Conservation (phyloP, 2,113 vertebrate species). For the Anhinga rufa region DNA sequence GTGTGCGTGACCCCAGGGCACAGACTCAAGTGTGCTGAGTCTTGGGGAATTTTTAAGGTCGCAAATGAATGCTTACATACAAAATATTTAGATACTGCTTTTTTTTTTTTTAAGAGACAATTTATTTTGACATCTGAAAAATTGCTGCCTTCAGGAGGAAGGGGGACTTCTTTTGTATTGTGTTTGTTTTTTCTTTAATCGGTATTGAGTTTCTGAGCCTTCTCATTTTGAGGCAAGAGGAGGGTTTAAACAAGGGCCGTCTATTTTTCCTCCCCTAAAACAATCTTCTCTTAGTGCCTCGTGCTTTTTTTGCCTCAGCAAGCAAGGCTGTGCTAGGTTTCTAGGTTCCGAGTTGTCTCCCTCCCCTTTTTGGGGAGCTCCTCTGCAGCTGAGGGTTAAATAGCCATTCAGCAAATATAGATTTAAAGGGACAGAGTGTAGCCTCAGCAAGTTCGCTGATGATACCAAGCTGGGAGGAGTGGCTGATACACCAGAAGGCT, state of each 20-base stretch:
- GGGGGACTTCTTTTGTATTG: neutral
- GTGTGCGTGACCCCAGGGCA: neutral
- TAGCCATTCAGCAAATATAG: neutral
- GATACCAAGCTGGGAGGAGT: too few relatives aligned
- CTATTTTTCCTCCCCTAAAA: neutral
- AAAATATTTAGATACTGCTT: neutral
- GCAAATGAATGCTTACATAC: fast-evolving
- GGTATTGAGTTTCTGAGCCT: neutral
- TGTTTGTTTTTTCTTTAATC: neutral
- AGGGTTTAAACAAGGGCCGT: neutral
- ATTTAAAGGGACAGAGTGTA: too few relatives aligned
- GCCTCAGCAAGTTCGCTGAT: too few relatives aligned
- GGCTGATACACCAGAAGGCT: too few relatives aligned
- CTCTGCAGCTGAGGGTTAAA: neutral
- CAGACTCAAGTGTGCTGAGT: neutral
- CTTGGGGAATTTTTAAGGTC: neutral
- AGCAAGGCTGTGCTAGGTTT: neutral
- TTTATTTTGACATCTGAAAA: neutral
- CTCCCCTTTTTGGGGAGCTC: neutral
- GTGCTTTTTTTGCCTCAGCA: neutral
- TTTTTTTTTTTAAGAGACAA: neutral
- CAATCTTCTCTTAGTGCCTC: neutral
- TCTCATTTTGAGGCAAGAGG: neutral
- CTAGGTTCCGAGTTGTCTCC: neutral
- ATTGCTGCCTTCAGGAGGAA: neutral